Evolutionary conservation across 2,888 invertebrate species (phyloP), one percentile per base, ranked within the genome.

Genomic region (Candidula unifasciata): DNA sequence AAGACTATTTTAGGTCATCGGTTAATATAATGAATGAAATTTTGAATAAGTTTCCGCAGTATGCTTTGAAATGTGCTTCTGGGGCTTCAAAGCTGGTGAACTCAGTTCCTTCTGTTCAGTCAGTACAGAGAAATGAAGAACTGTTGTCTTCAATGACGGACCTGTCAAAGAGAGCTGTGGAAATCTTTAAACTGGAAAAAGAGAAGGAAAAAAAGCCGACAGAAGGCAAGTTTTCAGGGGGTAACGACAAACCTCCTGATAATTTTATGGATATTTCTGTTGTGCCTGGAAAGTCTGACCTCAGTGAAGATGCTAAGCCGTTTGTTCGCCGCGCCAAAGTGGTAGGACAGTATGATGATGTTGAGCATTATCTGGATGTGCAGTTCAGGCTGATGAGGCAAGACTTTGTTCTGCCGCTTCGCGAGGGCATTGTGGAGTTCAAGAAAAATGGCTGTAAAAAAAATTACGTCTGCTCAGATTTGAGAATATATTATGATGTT

Each of bases 341-440:
- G 0, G 93, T 95, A 80, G 96, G 96, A 33, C 94, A 95, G 0
- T 97, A 96, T 92, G 91, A 94, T 5, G 94, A 94, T 90, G 94
- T 96, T 0, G 95, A 96, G 79, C 95, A 97, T 90, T 97, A 97
- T 91, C 94, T 97, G 33, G 96, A 96, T 89, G 94, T 92, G 3
- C 97, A 97, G 89, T 97, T 96, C 91, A 95, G 96, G 44, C 94
- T 97, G 54, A 91, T 97, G 77, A 94, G 97, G 57, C 97, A 97
- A 94, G 97, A 97, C 93, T 97, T 96, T 91, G 95, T 97, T 57
- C 95, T 95, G 37, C 96, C 97, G 0, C 92, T 97, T 37, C 94
- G 96, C 57, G 95, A 96, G 89, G 96, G 96, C 85, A 95, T 96
- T 91, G 91, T 92, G 88, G 94, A 95, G 90, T 95, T 95, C 89